Conservation (phyloP, 2,113 vertebrate species). For the Scomber japonicus region DNA sequence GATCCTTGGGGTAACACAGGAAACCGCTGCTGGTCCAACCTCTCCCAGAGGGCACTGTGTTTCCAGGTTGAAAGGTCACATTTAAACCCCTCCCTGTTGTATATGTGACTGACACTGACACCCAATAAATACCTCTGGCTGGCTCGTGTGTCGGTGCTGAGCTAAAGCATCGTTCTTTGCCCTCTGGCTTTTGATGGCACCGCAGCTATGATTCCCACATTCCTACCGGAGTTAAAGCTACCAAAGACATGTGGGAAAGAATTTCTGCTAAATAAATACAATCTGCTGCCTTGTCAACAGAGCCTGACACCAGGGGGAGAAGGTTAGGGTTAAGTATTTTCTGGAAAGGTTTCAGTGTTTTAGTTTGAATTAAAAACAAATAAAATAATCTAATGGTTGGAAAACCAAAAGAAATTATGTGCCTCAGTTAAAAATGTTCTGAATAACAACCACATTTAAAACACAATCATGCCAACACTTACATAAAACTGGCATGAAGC, state of each 20-base stretch:
- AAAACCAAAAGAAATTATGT: too few species aligned
- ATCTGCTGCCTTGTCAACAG: constrained; percentile 3
- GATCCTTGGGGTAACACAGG: constrained; percentile 37
- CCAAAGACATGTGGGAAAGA: constrained; percentile 35
- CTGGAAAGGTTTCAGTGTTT: not conserved
- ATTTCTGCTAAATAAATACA: not conserved
- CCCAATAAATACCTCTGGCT: constrained; percentile 48
- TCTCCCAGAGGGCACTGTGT: constrained; percentile 35
- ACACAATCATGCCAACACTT: too few species aligned
- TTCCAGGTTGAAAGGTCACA: constrained; percentile 64
- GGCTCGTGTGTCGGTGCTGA: constrained; percentile 51
- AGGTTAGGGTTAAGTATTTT: not conserved
- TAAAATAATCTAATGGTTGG: too few species aligned
- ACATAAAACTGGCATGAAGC: too few species aligned
- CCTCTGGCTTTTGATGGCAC: constrained; percentile 28
- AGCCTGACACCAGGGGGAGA: not conserved
- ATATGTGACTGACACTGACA: constrained; percentile 64
- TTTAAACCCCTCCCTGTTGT: constrained; percentile 33
- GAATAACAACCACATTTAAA: too few species aligned
- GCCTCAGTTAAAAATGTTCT: too few species aligned
- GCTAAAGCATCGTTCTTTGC: constrained; percentile 22
- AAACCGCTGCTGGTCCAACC: constrained; percentile 11
- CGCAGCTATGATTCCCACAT: constrained; percentile 37
- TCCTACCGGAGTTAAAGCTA: constrained; percentile 18
- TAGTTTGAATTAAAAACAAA: too few species aligned